Evolutionary conservation across 2,797 vertebrate genomes (phyloP).

Genomic region (Dromococcyx pavoninus): DNA sequence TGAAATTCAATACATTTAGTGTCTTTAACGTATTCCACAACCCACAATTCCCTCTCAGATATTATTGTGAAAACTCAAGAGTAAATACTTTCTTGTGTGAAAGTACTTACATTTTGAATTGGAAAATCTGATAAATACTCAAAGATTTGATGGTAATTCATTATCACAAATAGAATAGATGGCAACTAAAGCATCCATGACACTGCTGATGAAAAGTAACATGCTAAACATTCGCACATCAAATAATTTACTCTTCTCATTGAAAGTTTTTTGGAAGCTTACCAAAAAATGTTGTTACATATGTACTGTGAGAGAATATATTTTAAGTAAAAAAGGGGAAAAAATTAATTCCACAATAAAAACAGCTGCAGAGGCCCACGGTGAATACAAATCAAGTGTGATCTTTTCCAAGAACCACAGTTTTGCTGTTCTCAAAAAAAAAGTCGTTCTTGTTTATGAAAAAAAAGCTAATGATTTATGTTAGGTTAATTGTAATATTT

Average conservation of each 20-base stretch:
- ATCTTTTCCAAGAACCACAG: background rate
- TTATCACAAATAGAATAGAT: background rate
- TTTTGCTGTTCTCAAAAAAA: background rate
- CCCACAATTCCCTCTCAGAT: fast-evolving
- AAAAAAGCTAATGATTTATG: background rate
- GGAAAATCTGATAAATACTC: background rate
- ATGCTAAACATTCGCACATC: background rate
- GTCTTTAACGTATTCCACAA: background rate
- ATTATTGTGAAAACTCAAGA: background rate
- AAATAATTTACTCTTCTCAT: background rate
- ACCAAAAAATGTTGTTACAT: background rate
- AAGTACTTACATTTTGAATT: background rate
- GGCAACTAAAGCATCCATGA: background rate
- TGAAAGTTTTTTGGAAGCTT: background rate
- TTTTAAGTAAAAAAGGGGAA: background rate
- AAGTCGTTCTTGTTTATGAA: background rate
- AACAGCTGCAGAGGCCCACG: background rate
- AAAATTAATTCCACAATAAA: background rate
- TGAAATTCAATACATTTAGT: background rate
- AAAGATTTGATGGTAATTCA: background rate
- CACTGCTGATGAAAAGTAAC: background rate
- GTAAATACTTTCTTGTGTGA: background rate
- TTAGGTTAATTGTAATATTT: background rate
- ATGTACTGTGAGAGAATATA: background rate
- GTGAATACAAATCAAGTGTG: background rate